Evolutionary conservation across 2,113 vertebrate genomes (phyloP).

Genomic region (Lutjanus erythropterus): DNA sequence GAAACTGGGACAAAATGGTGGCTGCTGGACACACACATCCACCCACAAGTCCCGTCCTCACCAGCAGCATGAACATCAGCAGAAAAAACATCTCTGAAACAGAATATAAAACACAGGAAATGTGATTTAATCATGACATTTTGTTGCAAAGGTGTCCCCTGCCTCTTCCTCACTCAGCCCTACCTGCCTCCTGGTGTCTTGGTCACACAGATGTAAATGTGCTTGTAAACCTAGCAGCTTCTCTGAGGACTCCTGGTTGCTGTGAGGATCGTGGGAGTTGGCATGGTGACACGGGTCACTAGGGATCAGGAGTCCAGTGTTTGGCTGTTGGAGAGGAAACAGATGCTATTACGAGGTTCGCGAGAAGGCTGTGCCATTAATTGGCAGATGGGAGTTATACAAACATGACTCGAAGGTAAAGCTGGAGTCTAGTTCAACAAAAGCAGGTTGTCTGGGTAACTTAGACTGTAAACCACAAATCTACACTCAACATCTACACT

Average conservation of each 20-base stretch:
- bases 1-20: conserved; percentile 78
- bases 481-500: too few relatives aligned
- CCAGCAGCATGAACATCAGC: conserved; percentile 53
- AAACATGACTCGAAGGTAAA: conserved; percentile 29
- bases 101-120: conserved; percentile 9
- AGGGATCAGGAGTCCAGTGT: conserved; percentile 75
- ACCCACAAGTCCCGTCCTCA: conserved; percentile 17
- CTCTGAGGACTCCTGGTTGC: conserved; percentile 73
- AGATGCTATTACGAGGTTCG: conserved; percentile 55
- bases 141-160: background rate
- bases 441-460: background rate
- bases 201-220: conserved; percentile 40
- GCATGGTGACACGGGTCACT: conserved; percentile 72
- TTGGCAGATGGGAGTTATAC: conserved; percentile 13
- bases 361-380: conserved; percentile 6
- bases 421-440: background rate
- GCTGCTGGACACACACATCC: conserved; percentile 85
- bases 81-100: conserved; percentile 63
- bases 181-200: too few relatives aligned
- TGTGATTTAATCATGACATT: background rate
- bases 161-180: background rate
- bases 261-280: conserved; percentile 63
- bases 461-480: too few relatives aligned
- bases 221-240: conserved; percentile 55
- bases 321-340: conserved; percentile 70